Conservation (phyloP, 2,888 invertebrate genomes). For the Mesoligia furuncula region DNA sequence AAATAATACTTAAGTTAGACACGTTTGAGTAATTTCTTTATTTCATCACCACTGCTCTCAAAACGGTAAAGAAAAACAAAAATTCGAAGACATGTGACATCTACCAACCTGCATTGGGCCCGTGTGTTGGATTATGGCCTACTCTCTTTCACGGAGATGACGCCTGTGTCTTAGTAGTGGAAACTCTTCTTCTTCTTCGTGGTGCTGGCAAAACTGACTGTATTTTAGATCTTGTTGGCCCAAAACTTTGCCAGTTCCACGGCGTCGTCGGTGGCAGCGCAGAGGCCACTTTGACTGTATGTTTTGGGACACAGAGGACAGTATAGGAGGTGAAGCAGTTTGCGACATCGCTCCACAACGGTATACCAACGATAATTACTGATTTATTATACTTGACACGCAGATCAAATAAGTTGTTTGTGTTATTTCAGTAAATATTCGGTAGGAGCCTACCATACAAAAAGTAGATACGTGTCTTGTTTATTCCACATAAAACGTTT, state of each 20-base stretch:
- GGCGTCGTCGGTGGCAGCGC: too few relatives aligned
- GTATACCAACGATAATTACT: background rate
- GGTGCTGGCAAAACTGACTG: too few relatives aligned
- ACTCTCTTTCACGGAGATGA: background rate
- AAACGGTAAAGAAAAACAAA: background rate
- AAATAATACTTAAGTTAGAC: background rate
- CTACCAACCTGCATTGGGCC: background rate
- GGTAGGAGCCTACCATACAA: background rate
- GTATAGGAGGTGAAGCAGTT: too few relatives aligned
- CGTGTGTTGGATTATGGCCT: background rate
- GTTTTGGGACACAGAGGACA: too few relatives aligned
- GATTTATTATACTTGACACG: background rate
- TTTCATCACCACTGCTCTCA: background rate
- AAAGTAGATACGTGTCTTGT: background rate
- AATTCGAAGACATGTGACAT: background rate
- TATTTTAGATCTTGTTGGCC: too few relatives aligned
- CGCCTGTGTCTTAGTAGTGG: background rate
- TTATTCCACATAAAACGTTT: background rate
- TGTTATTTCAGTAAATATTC: background rate
- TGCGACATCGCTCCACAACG: too few relatives aligned
- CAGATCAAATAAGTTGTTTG: background rate
- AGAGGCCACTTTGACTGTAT: too few relatives aligned
- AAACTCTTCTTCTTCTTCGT: background rate
- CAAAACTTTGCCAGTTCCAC: too few relatives aligned
- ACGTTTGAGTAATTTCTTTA: background rate